These are phyloP conservation scores for Neodiprion fabricii DNA, from an alignment of 1,140 invertebrate genomes.

Conservation along the genomic window DNA sequence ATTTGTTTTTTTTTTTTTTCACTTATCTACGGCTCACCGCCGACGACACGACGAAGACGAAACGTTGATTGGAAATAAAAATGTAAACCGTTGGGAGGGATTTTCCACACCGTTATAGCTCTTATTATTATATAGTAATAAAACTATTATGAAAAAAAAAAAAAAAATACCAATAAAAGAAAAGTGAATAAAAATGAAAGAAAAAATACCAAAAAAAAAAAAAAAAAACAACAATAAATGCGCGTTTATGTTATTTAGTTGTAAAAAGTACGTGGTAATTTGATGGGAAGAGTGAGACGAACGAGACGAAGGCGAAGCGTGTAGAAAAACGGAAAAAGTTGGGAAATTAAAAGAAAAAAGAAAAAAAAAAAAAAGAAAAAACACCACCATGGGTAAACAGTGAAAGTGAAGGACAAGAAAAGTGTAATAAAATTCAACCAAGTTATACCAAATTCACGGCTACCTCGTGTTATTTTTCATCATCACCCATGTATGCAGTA, in stretches of 20 bases:
- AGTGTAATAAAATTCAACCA: constrained; percentile 57
- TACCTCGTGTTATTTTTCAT: too few relatives aligned
- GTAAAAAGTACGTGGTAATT: constrained; percentile 40
- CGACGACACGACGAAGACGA: too few relatives aligned
- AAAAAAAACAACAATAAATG: constrained; percentile 22
- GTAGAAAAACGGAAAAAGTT: neutral
- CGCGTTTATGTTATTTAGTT: constrained; percentile 62
- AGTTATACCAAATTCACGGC: constrained; percentile 45
- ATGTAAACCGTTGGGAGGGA: constrained; percentile 38
- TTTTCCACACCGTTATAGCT: constrained; percentile 54
- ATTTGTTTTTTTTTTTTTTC: neutral
- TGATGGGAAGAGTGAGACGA: too few relatives aligned
- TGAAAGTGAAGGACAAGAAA: constrained; percentile 34
- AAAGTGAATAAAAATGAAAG: neutral
- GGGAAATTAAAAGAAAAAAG: neutral
- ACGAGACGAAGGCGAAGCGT: neutral
- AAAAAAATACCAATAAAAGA: constrained; percentile 29
- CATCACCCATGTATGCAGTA: too few relatives aligned
- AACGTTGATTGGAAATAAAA: neutral
- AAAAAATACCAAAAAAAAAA: neutral
- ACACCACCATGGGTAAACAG: too few relatives aligned
- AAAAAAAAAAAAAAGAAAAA: neutral
- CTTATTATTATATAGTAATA: constrained; percentile 46
- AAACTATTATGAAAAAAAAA: constrained; percentile 47
- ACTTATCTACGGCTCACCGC: too few relatives aligned